These are phyloP conservation scores for Kobus ellipsiprymnus DNA, from an alignment of 2,113 vertebrate genomes.

Conservation along the genomic window DNA sequence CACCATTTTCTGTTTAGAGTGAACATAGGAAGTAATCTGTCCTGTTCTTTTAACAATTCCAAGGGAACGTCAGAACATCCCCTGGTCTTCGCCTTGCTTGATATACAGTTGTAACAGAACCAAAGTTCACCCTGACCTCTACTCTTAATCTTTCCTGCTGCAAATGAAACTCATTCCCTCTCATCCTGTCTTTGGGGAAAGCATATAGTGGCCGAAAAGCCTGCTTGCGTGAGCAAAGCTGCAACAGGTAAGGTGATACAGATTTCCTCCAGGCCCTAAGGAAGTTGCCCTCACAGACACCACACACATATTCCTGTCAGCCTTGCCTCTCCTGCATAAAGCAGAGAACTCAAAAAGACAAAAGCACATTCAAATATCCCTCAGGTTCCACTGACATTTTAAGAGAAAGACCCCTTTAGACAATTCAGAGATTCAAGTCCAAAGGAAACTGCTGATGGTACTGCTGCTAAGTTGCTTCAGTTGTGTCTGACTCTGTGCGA, in stretches of 20 bases:
- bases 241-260: background rate
- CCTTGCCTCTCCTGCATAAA: background rate
- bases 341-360: background rate
- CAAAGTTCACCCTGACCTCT: conserved; percentile 50
- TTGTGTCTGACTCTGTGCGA: too few species aligned
- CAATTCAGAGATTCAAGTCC: background rate
- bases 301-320: background rate
- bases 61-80: conserved; percentile 59
- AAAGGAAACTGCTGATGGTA: background rate
- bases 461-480: too few species aligned
- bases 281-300: background rate
- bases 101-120: conserved; percentile 30
- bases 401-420: background rate
- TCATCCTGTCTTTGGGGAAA: conserved; percentile 51
- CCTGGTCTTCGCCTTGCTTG: conserved; percentile 19
- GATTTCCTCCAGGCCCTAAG: background rate
- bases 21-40: conserved; percentile 63
- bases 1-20: conserved; percentile 60
- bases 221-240: background rate
- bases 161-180: background rate
- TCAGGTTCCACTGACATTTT: background rate
- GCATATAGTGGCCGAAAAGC: background rate
- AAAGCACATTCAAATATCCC: background rate
- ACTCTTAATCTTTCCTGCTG: conserved; percentile 33
- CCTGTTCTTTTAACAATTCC: conserved; percentile 63